Evolutionary conservation across 2,113 vertebrate genomes (phyloP).

Genomic region (Phycodurus eques): DNA sequence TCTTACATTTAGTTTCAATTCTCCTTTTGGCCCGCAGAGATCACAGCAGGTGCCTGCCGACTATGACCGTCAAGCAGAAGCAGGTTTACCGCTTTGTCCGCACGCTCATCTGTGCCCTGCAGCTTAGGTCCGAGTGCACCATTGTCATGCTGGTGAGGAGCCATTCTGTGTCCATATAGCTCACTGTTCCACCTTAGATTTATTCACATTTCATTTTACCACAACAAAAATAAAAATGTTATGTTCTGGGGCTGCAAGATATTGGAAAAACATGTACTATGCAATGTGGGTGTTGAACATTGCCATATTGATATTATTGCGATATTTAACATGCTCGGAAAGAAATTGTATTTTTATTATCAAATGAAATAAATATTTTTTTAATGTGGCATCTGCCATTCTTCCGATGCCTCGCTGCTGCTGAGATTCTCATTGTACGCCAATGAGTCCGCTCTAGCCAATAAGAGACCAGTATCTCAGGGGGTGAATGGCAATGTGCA

Average conservation of each 20-base stretch:
- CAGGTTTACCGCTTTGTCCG: slow-evolving; percentile 8
- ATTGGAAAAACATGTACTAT: too few relatives aligned
- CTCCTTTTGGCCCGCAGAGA: neutral
- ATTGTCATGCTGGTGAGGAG: slow-evolving; percentile 9
- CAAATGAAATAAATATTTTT: too few relatives aligned
- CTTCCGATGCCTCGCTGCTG: too few relatives aligned
- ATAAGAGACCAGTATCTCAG: too few relatives aligned
- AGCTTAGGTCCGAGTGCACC: slow-evolving; percentile 8
- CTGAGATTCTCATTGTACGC: too few relatives aligned
- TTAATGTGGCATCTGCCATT: too few relatives aligned
- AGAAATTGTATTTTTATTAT: too few relatives aligned
- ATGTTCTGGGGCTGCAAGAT: neutral
- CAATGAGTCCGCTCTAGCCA: too few relatives aligned
- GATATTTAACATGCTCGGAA: too few relatives aligned
- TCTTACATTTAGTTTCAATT: neutral
- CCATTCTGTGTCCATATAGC: neutral
- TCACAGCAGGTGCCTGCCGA: neutral
- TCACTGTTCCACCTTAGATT: neutral
- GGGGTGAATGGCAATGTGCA: too few relatives aligned
- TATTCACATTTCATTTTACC: neutral
- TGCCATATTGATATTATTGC: too few relatives aligned
- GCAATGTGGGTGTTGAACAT: too few relatives aligned
- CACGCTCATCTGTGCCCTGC: slow-evolving; percentile 5
- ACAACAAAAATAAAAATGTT: neutral
- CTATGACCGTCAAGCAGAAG: neutral